Conservation (phyloP, 2,113 vertebrate genomes). For the Mellivora capensis region DNA sequence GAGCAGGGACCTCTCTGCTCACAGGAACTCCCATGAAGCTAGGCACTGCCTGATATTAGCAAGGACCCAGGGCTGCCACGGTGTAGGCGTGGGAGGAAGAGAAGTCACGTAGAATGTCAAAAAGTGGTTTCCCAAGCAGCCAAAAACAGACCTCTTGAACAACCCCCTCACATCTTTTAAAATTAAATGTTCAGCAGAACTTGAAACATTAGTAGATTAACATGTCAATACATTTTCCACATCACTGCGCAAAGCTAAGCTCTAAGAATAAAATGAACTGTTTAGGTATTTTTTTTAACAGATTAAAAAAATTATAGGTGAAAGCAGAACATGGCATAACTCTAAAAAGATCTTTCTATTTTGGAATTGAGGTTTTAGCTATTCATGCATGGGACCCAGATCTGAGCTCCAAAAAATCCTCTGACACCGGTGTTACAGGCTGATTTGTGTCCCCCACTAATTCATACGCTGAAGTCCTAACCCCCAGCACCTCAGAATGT, state of each 20-base stretch:
- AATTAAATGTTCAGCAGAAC: constrained; percentile 72
- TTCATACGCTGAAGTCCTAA: background rate
- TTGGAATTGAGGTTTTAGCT: constrained; percentile 42
- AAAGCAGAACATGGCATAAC: constrained; percentile 46
- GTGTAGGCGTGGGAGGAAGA: constrained; percentile 42
- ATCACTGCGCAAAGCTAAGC: constrained; percentile 47
- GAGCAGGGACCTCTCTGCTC: background rate
- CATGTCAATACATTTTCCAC: constrained; percentile 69
- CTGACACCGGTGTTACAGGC: background rate
- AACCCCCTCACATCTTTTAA: constrained; percentile 63
- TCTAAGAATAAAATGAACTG: constrained; percentile 62
- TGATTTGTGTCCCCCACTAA: background rate
- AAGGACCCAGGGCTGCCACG: background rate
- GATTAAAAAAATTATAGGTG: constrained; percentile 60
- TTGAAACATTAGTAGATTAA: constrained; percentile 70
- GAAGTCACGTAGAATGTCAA: constrained; percentile 45
- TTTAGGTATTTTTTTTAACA: constrained; percentile 56
- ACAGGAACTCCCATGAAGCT: background rate
- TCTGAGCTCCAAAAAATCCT: constrained; percentile 14
- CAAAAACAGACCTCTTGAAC: constrained; percentile 54
- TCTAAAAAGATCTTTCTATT: constrained; percentile 62
- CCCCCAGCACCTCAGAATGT: background rate
- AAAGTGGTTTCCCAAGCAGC: constrained; percentile 55
- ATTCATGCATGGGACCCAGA: background rate
- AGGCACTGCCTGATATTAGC: background rate